phyloP scores from a whole-genome alignment of 2,797 vertebrate genomes.

The Masticophis lateralis region DNA sequence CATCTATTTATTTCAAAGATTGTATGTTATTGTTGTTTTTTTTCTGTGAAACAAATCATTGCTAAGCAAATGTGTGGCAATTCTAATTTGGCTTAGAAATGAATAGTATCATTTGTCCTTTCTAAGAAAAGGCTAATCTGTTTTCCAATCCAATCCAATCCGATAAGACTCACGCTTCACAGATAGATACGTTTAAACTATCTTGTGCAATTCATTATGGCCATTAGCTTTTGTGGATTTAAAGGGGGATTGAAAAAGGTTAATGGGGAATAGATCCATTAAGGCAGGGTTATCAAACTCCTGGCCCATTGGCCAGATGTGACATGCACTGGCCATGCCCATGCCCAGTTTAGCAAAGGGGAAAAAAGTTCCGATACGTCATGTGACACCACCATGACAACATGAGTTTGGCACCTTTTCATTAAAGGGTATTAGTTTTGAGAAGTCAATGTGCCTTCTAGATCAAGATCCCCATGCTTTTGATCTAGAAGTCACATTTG shows the following conservation, averaged over 20 bases:
- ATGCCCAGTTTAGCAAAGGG: no score
- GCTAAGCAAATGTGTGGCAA: not conserved
- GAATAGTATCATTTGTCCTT: not conserved
- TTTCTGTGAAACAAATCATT: not conserved
- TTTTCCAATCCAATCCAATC: not conserved
- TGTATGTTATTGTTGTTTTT: not conserved
- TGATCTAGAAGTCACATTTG: no score
- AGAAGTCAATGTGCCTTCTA: not conserved
- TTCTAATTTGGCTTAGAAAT: not conserved
- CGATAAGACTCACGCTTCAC: not conserved
- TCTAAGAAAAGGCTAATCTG: not conserved
- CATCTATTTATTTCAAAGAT: not conserved
- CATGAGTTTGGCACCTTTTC: no score
- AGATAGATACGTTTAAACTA: not conserved
- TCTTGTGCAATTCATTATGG: not conserved
- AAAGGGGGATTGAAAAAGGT: not conserved
- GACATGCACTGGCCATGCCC: no score
- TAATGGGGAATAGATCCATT: not conserved
- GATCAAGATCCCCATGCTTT: not conserved
- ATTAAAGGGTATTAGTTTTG: not conserved
- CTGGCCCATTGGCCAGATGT: no score
- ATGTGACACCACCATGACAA: no score
- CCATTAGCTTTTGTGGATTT: not conserved
- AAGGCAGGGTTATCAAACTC: not conserved
- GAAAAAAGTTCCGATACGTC: no score